These are phyloP conservation scores for Dendrocincla tyrannina DNA, from an alignment of 2,797 vertebrate genomes.

Conservation along the genomic window DNA sequence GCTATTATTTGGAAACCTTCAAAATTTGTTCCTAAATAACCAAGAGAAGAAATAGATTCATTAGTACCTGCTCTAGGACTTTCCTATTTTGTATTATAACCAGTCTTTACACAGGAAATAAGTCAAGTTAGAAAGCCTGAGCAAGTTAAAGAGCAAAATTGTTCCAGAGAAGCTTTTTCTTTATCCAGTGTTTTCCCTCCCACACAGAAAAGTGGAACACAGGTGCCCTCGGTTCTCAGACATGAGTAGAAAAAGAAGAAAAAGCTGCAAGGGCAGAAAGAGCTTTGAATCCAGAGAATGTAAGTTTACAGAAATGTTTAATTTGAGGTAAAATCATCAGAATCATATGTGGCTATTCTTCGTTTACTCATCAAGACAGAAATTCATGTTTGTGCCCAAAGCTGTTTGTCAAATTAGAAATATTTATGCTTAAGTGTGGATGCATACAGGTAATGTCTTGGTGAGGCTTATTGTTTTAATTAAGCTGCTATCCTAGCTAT, in stretches of 20 bases:
- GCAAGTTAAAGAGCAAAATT: neutral
- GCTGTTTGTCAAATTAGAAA: neutral
- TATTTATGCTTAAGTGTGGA: neutral
- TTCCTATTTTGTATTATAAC: neutral
- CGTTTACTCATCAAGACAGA: neutral
- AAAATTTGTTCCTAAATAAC: neutral
- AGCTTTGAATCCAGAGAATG: conserved; percentile 83
- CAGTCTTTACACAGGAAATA: neutral
- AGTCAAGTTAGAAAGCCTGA: neutral
- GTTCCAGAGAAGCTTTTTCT: neutral
- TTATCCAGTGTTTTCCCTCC: conserved; percentile 17
- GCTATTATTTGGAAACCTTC: neutral
- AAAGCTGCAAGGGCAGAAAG: conserved; percentile 82
- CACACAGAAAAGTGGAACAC: conserved; percentile 47
- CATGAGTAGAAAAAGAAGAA: conserved; percentile 88
- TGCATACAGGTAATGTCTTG: neutral
- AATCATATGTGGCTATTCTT: neutral
- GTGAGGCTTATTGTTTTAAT: neutral
- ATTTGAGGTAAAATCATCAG: neutral
- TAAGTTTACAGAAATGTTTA: conserved; percentile 74
- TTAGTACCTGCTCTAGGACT: neutral
- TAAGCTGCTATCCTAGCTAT: neutral
- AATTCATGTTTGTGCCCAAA: neutral
- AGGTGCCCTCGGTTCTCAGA: conserved; percentile 16
- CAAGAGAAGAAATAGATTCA: neutral